Conservation (phyloP, 2,888 invertebrate genomes). For the Alitta virens region DNA sequence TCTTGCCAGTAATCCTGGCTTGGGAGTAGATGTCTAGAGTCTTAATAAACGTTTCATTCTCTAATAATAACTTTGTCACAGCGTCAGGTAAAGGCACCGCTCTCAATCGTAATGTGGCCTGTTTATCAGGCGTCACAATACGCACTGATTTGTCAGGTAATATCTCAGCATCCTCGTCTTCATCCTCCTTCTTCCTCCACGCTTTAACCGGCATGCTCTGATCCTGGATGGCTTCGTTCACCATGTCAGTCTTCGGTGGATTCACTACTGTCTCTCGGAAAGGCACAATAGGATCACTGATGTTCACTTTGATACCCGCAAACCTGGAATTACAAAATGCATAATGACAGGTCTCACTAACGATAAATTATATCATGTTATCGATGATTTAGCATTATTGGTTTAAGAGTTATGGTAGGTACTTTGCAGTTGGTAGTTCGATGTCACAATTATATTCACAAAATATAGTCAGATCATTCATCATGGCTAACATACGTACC, state of each 20-base stretch:
- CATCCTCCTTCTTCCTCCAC: conserved; percentile 35
- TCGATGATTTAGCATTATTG: too few relatives aligned
- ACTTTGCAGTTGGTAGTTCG: too few relatives aligned
- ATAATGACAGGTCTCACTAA: neutral
- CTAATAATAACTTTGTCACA: conserved; percentile 72
- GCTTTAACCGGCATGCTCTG: conserved; percentile 56
- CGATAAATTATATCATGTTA: too few relatives aligned
- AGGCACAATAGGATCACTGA: conserved; percentile 93
- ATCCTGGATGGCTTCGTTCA: conserved; percentile 75
- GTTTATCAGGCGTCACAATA: conserved; percentile 70
- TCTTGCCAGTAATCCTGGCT: neutral
- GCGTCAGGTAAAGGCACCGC: conserved; percentile 75
- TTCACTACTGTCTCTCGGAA: conserved; percentile 89
- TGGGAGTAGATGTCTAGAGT: conserved; percentile 60
- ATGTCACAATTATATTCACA: too few relatives aligned
- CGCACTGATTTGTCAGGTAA: conserved; percentile 42
- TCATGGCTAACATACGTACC: too few relatives aligned
- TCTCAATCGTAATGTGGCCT: conserved; percentile 70
- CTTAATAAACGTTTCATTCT: conserved; percentile 71
- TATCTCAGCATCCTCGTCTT: conserved; percentile 36
- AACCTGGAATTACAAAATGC: conserved; percentile 62
- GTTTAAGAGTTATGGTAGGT: too few relatives aligned
- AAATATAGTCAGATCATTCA: too few relatives aligned
- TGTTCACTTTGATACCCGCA: conserved; percentile 71
- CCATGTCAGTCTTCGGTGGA: conserved; percentile 78